A percentile compares a stretch with the other conserved stretches of the same genome.
Evolutionary conservation across 2,113 vertebrate species (phyloP).

Genomic region (Todiramphus chloris): DNA sequence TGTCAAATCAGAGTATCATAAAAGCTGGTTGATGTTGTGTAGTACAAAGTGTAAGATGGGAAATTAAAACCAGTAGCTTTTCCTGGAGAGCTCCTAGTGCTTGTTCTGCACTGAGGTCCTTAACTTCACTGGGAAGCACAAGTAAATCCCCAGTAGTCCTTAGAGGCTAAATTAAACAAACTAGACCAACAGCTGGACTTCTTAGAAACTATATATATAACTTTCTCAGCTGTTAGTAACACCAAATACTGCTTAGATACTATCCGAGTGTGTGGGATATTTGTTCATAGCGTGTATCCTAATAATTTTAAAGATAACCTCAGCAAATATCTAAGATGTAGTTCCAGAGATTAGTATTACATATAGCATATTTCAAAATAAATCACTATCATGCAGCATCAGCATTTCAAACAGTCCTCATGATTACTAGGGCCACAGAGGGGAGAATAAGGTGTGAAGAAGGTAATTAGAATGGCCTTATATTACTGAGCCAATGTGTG

Average conservation of each 20-base stretch:
- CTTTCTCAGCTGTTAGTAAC: background rate
- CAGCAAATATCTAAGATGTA: background rate
- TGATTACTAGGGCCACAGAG: background rate
- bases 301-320: background rate
- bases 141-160: background rate
- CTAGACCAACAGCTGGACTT: background rate
- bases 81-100: background rate
- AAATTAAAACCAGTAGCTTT: background rate
- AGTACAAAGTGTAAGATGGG: background rate
- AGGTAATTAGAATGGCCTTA: slow-evolving; percentile 32
- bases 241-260: background rate
- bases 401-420: background rate
- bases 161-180: background rate
- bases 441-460: background rate
- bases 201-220: background rate
- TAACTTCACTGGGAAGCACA: background rate
- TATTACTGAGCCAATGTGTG: background rate
- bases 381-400: background rate
- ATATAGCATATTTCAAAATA: background rate
- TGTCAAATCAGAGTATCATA: background rate
- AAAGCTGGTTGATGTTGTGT: background rate
- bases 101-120: background rate
- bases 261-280: background rate
- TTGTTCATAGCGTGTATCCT: background rate
- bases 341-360: background rate